These are phyloP conservation scores for Psammodynastes pulverulentus DNA, from an alignment of 2,113 vertebrate genomes.

Conservation along the genomic window DNA sequence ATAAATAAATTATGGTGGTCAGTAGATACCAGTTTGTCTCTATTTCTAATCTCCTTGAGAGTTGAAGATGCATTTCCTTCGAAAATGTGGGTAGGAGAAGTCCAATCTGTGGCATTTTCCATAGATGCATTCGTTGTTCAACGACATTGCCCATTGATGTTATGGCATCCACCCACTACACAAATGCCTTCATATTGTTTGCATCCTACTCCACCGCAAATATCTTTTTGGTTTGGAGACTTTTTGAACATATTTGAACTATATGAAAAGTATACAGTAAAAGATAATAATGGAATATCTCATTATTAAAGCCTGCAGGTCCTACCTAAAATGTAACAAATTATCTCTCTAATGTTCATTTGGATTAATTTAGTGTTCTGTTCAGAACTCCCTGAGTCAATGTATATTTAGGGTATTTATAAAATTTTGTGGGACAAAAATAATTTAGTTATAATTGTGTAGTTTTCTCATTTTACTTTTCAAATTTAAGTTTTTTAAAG, in stretches of 20 bases:
- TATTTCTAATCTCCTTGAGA: neutral
- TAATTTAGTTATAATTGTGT: neutral
- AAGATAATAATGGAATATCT: neutral
- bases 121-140: neutral
- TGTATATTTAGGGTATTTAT: neutral
- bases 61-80: neutral
- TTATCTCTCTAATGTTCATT: neutral
- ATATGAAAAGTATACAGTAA: neutral
- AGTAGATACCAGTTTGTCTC: neutral
- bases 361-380: neutral
- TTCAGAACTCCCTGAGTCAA: neutral
- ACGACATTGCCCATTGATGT: neutral
- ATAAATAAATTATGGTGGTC: neutral
- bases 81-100: neutral
- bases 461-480: neutral
- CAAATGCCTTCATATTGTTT: neutral
- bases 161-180: neutral
- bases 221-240: neutral
- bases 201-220: neutral
- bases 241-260: neutral
- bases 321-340: neutral
- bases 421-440: neutral
- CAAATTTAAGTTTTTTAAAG: neutral
- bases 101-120: neutral
- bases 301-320: neutral